Base-by-base conservation (phyloP, 2,113 vertebrate genomes). In the Leuciscus idus region DNA sequence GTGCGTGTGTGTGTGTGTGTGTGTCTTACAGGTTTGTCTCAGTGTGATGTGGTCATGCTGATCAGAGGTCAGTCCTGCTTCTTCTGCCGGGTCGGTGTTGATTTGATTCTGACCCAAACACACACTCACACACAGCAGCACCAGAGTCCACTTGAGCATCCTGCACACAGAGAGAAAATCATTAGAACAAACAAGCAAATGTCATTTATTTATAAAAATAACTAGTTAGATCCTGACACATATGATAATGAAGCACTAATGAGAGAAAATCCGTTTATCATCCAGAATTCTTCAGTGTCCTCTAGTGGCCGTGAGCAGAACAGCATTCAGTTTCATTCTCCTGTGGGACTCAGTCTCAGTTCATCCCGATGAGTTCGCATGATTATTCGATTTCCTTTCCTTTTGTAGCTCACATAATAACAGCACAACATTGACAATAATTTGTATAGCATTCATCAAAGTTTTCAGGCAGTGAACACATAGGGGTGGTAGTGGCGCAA, bases 11-110 rank as follows among this genome's bases (percentile, higher is more conserved):
- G 55, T 48, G 36, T 83, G 61, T 36, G 68, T 26, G 28, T 26
- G 48, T 74, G 11, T 88, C 93, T 90, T 84, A 94, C 93, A 90
- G 3, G 90, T 85, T 8, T n/a, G 81, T 80, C 90, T 88, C 8
- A 91, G 23, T 11, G 90, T 89, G n/a, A 91, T 72, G 59, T 82
- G 85, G 61, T 59, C 6, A 68, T 43, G 77, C 19, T 36, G 28
- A 17, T 79, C 80, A 66, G 81, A 7, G 57, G 62, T 52, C 48
- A 57, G 75, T 26, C 48, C 78, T 1, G 52, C 52, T 66, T 80
- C 70, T 12, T 81, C n/a, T 59, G 79, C 26, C 7, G 87, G 90
- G 85, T 89, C 91, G 80, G 88, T 87, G 88, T 83, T 50, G 78
- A 73, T 82, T 1, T 23, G 28, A 52, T 50, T 81, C 68, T 82